Conservation (phyloP, 2,797 vertebrate species). For the Gymnothorax reevesii region DNA sequence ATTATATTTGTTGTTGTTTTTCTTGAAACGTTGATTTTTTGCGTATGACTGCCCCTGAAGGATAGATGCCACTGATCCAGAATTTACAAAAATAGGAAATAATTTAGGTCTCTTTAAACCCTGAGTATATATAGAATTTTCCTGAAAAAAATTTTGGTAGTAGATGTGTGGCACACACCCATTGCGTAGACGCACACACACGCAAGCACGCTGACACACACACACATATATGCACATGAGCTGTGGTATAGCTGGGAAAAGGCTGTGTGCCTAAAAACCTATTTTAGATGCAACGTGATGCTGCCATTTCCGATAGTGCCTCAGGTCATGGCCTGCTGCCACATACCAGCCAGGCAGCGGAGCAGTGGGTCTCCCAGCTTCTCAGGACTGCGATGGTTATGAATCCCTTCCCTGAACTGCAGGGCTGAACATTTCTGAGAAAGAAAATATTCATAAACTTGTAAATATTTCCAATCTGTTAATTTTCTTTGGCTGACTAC, state of each 20-base stretch:
- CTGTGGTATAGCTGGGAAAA: neutral
- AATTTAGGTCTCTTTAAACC: neutral
- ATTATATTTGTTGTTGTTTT: neutral
- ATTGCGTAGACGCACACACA: conserved; percentile 39
- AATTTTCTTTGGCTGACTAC: neutral
- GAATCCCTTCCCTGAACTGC: neutral
- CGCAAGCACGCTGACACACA: neutral
- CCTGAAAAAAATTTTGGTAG: neutral
- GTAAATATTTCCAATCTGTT: neutral
- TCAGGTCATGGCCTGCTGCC: neutral
- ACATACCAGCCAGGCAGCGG: neutral
- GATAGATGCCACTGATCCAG: neutral
- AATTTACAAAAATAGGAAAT: neutral
- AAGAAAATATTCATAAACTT: neutral
- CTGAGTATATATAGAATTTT: neutral
- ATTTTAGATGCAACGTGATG: conserved; percentile 1
- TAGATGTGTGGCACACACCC: neutral
- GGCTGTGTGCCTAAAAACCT: neutral
- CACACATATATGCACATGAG: conserved; percentile 34
- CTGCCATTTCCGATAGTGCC: neutral
- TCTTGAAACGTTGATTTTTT: neutral
- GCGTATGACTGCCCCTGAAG: neutral
- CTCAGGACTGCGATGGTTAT: neutral
- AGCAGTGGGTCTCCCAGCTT: neutral
- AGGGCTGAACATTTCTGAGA: neutral